These are phyloP conservation scores for Petaurus breviceps DNA, from an alignment of 2,113 vertebrate species.

Conservation along the genomic window DNA sequence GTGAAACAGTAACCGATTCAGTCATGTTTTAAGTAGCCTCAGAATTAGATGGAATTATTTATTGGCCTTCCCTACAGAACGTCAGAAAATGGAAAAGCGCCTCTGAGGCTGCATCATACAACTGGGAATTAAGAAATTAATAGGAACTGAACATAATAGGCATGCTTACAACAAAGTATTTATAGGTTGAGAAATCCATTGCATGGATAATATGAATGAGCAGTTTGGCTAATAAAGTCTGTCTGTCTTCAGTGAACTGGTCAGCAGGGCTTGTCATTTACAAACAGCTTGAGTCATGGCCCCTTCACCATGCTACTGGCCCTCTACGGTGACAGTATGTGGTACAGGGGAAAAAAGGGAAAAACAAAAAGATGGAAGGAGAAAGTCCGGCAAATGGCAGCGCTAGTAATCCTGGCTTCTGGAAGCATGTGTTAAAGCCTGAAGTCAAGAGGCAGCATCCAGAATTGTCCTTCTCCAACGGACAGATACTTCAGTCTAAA, in stretches of 20 bases:
- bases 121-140: conserved; percentile 73
- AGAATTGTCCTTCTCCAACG: not conserved
- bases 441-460: not conserved
- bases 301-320: conserved; percentile 7
- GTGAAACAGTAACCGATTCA: conserved; percentile 46
- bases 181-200: conserved; percentile 66
- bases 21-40: conserved; percentile 18
- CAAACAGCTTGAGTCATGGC: conserved; percentile 54
- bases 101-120: conserved; percentile 46
- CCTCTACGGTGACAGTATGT: not conserved
- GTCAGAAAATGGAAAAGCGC: conserved; percentile 67
- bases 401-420: not conserved
- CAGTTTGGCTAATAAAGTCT: conserved; percentile 66
- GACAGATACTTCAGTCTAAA: not conserved
- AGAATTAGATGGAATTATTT: conserved; percentile 57
- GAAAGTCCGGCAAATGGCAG: not conserved
- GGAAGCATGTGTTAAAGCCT: not conserved
- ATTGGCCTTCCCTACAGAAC: conserved; percentile 56
- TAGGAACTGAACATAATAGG: conserved; percentile 66
- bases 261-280: conserved; percentile 36
- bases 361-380: not conserved
- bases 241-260: conserved; percentile 42
- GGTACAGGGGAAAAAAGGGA: not conserved
- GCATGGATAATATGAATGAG: conserved; percentile 62
- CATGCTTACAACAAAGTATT: conserved; percentile 65